These are phyloP conservation scores for Zaprionus africanus DNA, from an alignment of 1,140 invertebrate genomes.

Conservation along the genomic window DNA sequence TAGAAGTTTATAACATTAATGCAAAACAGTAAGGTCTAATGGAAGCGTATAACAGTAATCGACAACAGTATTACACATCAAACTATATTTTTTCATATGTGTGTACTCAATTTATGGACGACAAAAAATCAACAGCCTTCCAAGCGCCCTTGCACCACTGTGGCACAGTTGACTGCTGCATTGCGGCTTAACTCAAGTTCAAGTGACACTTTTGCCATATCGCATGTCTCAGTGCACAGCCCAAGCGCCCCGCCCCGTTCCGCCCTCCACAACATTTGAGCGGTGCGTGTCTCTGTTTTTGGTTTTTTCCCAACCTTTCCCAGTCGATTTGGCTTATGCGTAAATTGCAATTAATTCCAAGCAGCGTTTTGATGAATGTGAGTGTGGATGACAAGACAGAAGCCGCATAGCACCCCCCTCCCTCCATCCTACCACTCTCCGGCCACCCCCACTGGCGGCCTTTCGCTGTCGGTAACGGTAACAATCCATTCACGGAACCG, in stretches of 20 bases:
- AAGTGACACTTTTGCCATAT: slow-evolving; percentile 76
- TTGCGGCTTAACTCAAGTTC: slow-evolving; percentile 64
- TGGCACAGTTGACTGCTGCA: slow-evolving; percentile 20
- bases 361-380: slow-evolving; percentile 43
- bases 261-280: no score
- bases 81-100: no score
- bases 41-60: no score
- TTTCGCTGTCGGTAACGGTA: slow-evolving; percentile 19
- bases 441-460: not conserved
- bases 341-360: slow-evolving; percentile 75
- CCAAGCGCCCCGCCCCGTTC: slow-evolving; percentile 3
- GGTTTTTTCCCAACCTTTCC: slow-evolving; percentile 28
- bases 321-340: slow-evolving; percentile 57
- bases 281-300: slow-evolving; percentile 39
- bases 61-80: no score
- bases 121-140: not conserved
- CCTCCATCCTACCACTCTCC: no score
- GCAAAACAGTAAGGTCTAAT: not conserved
- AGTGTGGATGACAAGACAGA: slow-evolving; percentile 32
- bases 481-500: slow-evolving; percentile 41
- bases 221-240: slow-evolving; percentile 65
- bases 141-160: slow-evolving; percentile 2
- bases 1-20: not conserved
- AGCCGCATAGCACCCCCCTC: not conserved
- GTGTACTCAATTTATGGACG: not conserved